These are phyloP conservation scores for Zootermopsis nevadensis DNA, from an alignment of 2,888 invertebrate species.

Conservation along the genomic window DNA sequence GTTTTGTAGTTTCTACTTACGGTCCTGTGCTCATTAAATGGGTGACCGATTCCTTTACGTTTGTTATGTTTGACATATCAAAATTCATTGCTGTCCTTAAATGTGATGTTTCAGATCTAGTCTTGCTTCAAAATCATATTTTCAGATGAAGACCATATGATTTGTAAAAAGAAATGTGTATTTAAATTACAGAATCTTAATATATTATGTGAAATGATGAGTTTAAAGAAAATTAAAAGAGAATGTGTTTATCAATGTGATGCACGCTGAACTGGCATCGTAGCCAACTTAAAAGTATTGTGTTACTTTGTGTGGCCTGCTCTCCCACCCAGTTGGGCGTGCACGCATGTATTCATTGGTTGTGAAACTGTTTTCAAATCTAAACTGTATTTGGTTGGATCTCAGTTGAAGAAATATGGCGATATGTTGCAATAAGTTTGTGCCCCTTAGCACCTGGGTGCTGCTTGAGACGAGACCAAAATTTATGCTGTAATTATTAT, in stretches of 20 bases:
- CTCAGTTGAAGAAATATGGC: neutral
- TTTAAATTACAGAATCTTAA: constrained; percentile 23
- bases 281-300: too few species aligned
- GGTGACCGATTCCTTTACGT: neutral
- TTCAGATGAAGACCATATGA: constrained; percentile 16
- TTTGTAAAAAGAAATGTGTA: neutral
- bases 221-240: neutral
- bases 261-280: neutral
- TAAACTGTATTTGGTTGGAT: constrained; percentile 11
- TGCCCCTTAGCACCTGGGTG: neutral
- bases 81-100: constrained; percentile 45
- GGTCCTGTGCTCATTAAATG: constrained; percentile 5
- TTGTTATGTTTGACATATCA: constrained; percentile 52
- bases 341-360: constrained; percentile 9
- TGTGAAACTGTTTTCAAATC: neutral
- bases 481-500: too few species aligned
- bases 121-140: constrained; percentile 47
- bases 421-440: neutral
- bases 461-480: too few species aligned
- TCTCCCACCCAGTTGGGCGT: neutral
- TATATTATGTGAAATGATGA: neutral
- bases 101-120: constrained; percentile 51
- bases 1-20: neutral
- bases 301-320: too few species aligned
- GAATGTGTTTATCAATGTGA: neutral